Evolutionary conservation across 2,888 invertebrate genomes (phyloP).

Genomic region (Pandemis cinnamomeana): DNA sequence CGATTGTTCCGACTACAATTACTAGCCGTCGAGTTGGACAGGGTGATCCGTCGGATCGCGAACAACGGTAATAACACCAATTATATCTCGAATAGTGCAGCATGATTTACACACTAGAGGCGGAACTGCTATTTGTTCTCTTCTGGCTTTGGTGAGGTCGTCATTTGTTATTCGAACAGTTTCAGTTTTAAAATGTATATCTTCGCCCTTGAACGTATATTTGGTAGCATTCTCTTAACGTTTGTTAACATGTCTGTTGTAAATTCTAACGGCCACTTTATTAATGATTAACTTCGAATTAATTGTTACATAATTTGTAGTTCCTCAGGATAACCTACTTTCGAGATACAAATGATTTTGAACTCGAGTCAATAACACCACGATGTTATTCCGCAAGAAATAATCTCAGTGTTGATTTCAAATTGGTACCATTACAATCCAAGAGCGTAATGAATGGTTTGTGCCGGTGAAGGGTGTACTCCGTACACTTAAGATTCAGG

Average conservation of each 20-base stretch:
- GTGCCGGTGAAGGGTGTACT: conserved; percentile 46
- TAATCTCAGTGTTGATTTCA: conserved; percentile 45
- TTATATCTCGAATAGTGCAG: conserved; percentile 36
- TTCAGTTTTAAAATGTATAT: conserved; percentile 7
- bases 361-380: conserved; percentile 40
- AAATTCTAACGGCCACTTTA: not conserved
- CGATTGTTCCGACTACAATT: conserved; percentile 53
- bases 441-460: conserved; percentile 46
- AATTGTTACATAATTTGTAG: conserved; percentile 31
- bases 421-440: conserved; percentile 47
- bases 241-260: not conserved
- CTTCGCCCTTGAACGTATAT: conserved; percentile 7
- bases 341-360: conserved; percentile 36
- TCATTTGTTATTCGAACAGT: conserved; percentile 5
- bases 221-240: not conserved
- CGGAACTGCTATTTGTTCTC: conserved; percentile 33
- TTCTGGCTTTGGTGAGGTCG: conserved; percentile 25
- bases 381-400: conserved; percentile 43
- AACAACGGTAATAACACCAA: conserved; percentile 40
- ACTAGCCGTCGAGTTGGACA: conserved; percentile 26
- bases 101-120: conserved; percentile 29
- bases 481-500: conserved; percentile 35
- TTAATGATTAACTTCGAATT: conserved; percentile 4
- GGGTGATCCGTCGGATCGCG: conserved; percentile 33
- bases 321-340: conserved; percentile 32